Percentiles rank a stretch among this genome's conserved stretches.
These are phyloP conservation scores for Anarhynchus alexandrinus DNA, from an alignment of 2,113 vertebrate genomes.

Conservation along the genomic window DNA sequence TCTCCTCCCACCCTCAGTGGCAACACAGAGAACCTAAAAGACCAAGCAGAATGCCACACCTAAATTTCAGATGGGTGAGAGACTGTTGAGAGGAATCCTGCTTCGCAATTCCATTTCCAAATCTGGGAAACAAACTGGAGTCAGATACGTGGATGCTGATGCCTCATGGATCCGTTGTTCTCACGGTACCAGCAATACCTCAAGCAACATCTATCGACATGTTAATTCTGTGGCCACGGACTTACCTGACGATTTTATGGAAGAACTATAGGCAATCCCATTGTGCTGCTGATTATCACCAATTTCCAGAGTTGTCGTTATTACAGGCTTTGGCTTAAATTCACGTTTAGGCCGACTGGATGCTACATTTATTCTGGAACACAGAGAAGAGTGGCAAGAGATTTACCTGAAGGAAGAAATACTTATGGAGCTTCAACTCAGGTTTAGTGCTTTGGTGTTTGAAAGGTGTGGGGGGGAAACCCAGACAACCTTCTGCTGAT, in stretches of 20 bases:
- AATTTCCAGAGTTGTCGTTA: constrained; percentile 73
- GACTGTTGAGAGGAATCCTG: background rate
- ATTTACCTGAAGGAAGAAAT: background rate
- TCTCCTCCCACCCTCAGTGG: background rate
- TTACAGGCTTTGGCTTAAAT: constrained; percentile 79
- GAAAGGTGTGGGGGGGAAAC: background rate
- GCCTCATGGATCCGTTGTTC: background rate
- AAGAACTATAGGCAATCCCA: constrained; percentile 75
- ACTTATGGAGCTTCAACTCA: background rate
- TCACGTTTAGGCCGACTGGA: constrained; percentile 81
- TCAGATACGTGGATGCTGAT: background rate
- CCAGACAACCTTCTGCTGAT: background rate
- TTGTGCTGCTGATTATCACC: constrained; percentile 80
- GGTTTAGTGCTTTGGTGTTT: background rate
- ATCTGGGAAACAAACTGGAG: background rate
- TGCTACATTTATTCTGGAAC: constrained; percentile 81
- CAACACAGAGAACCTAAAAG: background rate
- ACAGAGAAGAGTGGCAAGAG: background rate
- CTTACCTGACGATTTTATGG: constrained; percentile 81
- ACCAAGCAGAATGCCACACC: background rate
- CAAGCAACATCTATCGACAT: background rate
- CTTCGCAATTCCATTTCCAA: background rate
- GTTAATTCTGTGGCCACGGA: background rate
- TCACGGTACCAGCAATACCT: background rate
- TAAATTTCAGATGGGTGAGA: background rate